Conservation (phyloP, 2,113 vertebrate genomes). For the Callionymus lyra region DNA sequence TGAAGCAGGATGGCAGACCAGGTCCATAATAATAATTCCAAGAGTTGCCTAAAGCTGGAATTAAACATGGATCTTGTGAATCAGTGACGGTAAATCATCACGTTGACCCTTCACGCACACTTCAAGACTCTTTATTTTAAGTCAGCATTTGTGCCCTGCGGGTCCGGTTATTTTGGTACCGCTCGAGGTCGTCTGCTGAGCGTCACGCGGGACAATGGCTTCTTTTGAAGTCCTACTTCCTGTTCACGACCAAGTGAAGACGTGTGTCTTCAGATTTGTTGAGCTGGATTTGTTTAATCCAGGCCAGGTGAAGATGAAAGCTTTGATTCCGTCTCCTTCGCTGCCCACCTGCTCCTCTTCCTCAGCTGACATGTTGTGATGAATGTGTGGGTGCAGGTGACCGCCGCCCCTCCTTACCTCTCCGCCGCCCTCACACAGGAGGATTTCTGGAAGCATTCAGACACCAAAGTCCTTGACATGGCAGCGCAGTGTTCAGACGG, state of each 20-base stretch:
- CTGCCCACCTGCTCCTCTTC: slow-evolving; percentile 55
- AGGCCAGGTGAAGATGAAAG: slow-evolving; percentile 46
- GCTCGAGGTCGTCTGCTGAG: slow-evolving; percentile 18
- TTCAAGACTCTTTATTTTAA: slow-evolving; percentile 34
- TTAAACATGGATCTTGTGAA: too few species aligned
- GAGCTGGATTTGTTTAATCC: slow-evolving; percentile 19
- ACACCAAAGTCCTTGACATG: slow-evolving; percentile 51
- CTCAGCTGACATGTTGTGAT: slow-evolving; percentile 50
- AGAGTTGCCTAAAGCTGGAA: too few species aligned
- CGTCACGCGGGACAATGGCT: slow-evolving; percentile 32
- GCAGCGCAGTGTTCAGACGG: slow-evolving; percentile 49
- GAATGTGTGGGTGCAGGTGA: slow-evolving; percentile 42
- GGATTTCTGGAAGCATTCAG: slow-evolving; percentile 54
- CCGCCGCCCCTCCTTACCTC: slow-evolving; percentile 20
- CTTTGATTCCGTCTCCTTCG: slow-evolving; percentile 28
- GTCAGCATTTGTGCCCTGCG: slow-evolving; percentile 28
- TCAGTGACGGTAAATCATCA: slow-evolving; percentile 14
- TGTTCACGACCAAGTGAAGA: slow-evolving; percentile 6
- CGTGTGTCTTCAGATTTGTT: slow-evolving; percentile 8
- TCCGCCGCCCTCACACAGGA: slow-evolving; percentile 22
- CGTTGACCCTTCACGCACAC: too few species aligned
- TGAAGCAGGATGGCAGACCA: too few species aligned
- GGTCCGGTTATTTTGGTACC: slow-evolving; percentile 50
- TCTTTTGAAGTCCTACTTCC: slow-evolving; percentile 44
- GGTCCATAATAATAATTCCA: too few species aligned